phyloP scores from a whole-genome alignment of 2,888 invertebrate species.

The Xestia rhomboidea region DNA sequence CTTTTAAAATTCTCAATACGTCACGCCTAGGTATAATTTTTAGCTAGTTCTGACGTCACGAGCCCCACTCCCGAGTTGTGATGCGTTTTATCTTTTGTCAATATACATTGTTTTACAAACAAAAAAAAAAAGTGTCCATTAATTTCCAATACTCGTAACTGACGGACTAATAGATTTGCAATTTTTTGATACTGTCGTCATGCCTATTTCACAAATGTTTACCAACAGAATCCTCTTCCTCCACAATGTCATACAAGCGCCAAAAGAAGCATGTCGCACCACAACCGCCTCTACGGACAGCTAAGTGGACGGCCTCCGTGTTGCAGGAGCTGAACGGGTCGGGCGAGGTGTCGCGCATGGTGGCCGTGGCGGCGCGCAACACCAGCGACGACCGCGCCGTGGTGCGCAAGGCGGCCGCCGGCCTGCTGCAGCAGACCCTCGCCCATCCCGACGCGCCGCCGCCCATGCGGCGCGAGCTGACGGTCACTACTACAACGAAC shows the following conservation, averaged over 20 bases:
- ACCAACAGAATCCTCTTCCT: background rate
- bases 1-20: too few species aligned
- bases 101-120: too few species aligned
- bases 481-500: slow-evolving; percentile 61
- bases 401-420: slow-evolving; percentile 82
- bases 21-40: too few species aligned
- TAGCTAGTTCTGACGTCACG: too few species aligned
- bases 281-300: too few species aligned
- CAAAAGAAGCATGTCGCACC: background rate
- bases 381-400: slow-evolving; percentile 54
- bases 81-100: too few species aligned
- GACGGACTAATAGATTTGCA: too few species aligned
- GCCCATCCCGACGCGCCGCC: slow-evolving; percentile 50
- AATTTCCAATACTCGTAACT: too few species aligned
- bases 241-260: background rate
- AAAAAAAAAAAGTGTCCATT: too few species aligned
- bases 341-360: slow-evolving; percentile 76
- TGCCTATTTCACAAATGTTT: background rate
- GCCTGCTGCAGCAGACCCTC: slow-evolving; percentile 78
- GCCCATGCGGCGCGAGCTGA: slow-evolving; percentile 67
- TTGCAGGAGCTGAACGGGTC: slow-evolving; percentile 69
- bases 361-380: slow-evolving; percentile 77
- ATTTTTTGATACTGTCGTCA: too few species aligned
- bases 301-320: slow-evolving; percentile 4
- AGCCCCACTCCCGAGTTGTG: too few species aligned